A percentile compares a stretch with the other conserved stretches of the same genome.
These are phyloP conservation scores for Zoanthus sansibaricus DNA, from an alignment of 92 coral and sea anemone species.

Conservation along the genomic window DNA sequence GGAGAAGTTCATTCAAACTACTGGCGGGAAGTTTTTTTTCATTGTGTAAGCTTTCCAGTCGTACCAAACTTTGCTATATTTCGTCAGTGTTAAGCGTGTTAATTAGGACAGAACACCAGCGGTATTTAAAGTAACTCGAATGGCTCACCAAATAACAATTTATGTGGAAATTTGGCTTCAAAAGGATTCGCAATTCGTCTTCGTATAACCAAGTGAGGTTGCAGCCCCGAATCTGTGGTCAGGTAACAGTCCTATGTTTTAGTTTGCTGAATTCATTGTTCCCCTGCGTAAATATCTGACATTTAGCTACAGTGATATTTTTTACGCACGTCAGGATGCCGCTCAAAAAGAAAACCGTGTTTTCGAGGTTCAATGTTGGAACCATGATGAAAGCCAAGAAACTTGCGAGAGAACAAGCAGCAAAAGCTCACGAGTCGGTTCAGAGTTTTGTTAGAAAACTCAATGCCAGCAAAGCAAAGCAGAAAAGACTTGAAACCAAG, in stretches of 20 bases:
- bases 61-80: slow-evolving; percentile 14
- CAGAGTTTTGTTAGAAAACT: slow-evolving; percentile 14
- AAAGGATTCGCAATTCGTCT: slow-evolving; percentile 14
- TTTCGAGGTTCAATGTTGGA: slow-evolving; percentile 33
- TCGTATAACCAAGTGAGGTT: slow-evolving; percentile 10
- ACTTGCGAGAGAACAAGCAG: slow-evolving; percentile 18
- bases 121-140: slow-evolving; percentile 18
- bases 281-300: no score
- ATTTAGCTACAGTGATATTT: background rate
- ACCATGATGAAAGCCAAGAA: slow-evolving; percentile 42
- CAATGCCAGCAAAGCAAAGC: slow-evolving; percentile 34
- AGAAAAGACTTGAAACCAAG: slow-evolving; percentile 37
- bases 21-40: slow-evolving; percentile 3
- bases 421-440: slow-evolving; percentile 43
- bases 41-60: slow-evolving; percentile 11
- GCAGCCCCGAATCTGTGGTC: slow-evolving; percentile 15
- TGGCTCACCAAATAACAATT: background rate
- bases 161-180: slow-evolving; percentile 1
- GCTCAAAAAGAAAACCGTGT: slow-evolving; percentile 24
- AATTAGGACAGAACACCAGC: background rate
- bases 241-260: slow-evolving; percentile 48
- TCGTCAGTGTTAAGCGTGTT: slow-evolving; percentile 1
- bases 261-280: slow-evolving; percentile 13
- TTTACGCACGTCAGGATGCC: slow-evolving; percentile 32
- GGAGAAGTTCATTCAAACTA: slow-evolving; percentile 4